Evolutionary conservation across 1,140 invertebrate genomes (phyloP).

Genomic region (Lepidurus packardi): DNA sequence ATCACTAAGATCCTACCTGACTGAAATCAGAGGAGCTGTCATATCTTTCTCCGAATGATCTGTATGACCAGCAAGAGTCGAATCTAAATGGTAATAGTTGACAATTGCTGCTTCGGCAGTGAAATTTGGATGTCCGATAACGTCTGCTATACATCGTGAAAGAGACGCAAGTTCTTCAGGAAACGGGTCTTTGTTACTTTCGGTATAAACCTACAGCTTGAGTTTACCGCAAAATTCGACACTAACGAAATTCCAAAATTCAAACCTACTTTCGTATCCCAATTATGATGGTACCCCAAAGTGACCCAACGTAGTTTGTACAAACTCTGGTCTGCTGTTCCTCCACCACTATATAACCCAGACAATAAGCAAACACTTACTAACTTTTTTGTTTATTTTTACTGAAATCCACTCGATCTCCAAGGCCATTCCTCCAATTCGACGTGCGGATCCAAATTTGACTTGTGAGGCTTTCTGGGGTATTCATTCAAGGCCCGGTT

Average conservation of each 20-base stretch:
- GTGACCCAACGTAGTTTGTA: slow-evolving; percentile 81
- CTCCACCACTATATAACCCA: slow-evolving; percentile 37
- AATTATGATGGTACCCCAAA: slow-evolving; percentile 90
- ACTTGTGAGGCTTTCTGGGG: slow-evolving; percentile 65
- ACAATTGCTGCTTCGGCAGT: slow-evolving; percentile 83
- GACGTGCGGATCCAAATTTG: slow-evolving; percentile 63
- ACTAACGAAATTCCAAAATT: neutral
- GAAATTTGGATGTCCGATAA: slow-evolving; percentile 59
- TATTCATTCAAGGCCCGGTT: slow-evolving; percentile 68
- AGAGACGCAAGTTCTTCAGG: slow-evolving; percentile 63
- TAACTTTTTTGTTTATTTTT: slow-evolving; percentile 41
- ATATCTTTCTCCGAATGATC: slow-evolving; percentile 85
- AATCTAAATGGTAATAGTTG: slow-evolving; percentile 89
- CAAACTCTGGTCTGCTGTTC: slow-evolving; percentile 41
- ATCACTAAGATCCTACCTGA: slow-evolving; percentile 54
- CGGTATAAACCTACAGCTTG: slow-evolving; percentile 43
- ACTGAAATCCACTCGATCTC: slow-evolving; percentile 50
- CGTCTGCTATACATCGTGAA: slow-evolving; percentile 55
- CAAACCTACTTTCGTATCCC: slow-evolving; percentile 75
- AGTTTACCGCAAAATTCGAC: neutral
- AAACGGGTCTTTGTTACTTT: slow-evolving; percentile 49
- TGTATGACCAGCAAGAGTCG: slow-evolving; percentile 79
- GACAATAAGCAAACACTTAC: slow-evolving; percentile 26
- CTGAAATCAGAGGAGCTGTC: slow-evolving; percentile 77
- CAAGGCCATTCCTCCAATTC: slow-evolving; percentile 42